Percentiles rank a stretch among this genome's conserved stretches.
These are phyloP conservation scores for Cyprinodon tularosa DNA, from an alignment of 2,113 vertebrate genomes.

Conservation along the genomic window DNA sequence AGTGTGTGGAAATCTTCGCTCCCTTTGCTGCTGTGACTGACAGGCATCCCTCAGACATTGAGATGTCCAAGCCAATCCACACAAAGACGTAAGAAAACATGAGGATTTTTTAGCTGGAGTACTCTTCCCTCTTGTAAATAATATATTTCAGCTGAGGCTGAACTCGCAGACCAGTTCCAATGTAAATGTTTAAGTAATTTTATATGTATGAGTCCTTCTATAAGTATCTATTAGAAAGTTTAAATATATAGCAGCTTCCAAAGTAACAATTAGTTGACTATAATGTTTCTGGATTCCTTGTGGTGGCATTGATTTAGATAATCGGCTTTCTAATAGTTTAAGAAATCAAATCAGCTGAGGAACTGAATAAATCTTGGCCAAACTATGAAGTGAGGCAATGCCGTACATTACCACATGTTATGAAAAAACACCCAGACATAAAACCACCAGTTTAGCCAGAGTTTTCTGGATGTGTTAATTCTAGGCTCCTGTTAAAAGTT, in stretches of 20 bases:
- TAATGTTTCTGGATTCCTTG: constrained; percentile 22
- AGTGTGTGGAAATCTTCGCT: constrained; percentile 46
- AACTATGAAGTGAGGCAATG: constrained; percentile 43
- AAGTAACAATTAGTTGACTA: constrained; percentile 3
- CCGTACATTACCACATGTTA: constrained; percentile 48
- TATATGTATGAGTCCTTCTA: constrained; percentile 21
- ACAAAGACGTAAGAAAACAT: constrained; percentile 22
- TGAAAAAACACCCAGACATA: constrained; percentile 57
- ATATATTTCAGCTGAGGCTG: constrained; percentile 12
- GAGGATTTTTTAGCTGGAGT: constrained; percentile 11
- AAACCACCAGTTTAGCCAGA: constrained; percentile 42
- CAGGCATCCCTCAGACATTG: constrained; percentile 40
- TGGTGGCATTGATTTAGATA: constrained; percentile 37
- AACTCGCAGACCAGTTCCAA: constrained; percentile 10
- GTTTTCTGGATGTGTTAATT: constrained; percentile 35
- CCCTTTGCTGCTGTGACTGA: constrained; percentile 42
- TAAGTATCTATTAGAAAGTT: constrained; percentile 7
- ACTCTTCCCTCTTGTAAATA: constrained; percentile 28
- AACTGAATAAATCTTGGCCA: constrained; percentile 41
- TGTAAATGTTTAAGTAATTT: constrained; percentile 15
- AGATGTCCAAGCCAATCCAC: constrained; percentile 28
- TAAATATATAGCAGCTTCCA: constrained; percentile 23
- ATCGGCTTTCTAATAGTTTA: constrained; percentile 41
- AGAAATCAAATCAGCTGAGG: constrained; percentile 64
- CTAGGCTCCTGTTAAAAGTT: constrained; percentile 31